Percentiles rank a stretch among this genome's conserved stretches.
Conservation (phyloP, 2,113 vertebrate genomes). For the Procavia capensis region DNA sequence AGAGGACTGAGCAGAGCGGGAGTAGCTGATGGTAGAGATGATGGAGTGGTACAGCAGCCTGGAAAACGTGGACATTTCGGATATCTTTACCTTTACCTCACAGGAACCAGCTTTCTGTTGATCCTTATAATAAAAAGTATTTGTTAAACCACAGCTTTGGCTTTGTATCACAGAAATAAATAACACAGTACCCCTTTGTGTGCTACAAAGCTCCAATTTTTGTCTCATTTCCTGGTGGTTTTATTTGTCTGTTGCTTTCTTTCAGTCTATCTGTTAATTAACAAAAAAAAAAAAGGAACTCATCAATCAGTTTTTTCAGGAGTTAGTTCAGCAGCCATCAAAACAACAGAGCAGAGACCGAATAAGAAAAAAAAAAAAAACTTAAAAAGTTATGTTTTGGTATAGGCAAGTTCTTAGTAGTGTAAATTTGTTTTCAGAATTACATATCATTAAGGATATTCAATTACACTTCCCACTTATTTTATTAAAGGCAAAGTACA, state of each 20-base stretch:
- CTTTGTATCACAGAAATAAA: constrained; percentile 35
- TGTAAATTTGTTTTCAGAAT: neutral
- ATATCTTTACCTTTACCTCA: too few species aligned
- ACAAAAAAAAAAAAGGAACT: constrained; percentile 28
- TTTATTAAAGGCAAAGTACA: constrained; percentile 26
- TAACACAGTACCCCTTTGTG: neutral
- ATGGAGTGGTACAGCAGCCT: too few species aligned
- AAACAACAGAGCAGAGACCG: neutral
- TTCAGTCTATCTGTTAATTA: constrained; percentile 49
- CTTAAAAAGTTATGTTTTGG: neutral
- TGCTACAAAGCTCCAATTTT: neutral
- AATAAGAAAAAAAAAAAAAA: neutral
- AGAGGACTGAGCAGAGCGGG: too few species aligned
- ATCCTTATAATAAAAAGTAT: too few species aligned
- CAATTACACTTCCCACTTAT: neutral
- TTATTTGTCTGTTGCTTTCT: constrained; percentile 45
- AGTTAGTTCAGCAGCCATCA: neutral
- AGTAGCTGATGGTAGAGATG: too few species aligned
- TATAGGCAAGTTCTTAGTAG: neutral
- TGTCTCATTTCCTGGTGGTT: neutral
- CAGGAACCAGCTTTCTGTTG: too few species aligned
- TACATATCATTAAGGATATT: neutral
- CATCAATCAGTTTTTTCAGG: neutral
- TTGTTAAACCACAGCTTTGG: neutral
- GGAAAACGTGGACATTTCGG: too few species aligned